Evolutionary conservation across 1,140 invertebrate genomes (phyloP).

Genomic region (Anastatus disparis): DNA sequence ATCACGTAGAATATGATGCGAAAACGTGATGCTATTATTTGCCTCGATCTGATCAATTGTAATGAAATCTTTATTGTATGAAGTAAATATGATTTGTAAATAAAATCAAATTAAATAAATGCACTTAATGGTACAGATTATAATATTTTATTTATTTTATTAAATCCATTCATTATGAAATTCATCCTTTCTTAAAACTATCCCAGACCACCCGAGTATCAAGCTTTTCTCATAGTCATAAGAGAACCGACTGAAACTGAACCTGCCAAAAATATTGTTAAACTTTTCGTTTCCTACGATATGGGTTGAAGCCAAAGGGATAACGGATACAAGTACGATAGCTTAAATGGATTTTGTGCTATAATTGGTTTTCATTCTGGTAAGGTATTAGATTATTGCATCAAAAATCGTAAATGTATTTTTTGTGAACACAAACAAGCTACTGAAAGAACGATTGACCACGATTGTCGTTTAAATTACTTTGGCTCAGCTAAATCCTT

Average conservation of each 20-base stretch:
- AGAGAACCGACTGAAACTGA: too few species aligned
- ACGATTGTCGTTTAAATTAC: neutral
- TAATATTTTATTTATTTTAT: too few species aligned
- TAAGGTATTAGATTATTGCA: neutral
- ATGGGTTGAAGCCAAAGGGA: too few species aligned
- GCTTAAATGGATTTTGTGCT: neutral
- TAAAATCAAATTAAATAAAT: too few species aligned
- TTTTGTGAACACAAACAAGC: neutral
- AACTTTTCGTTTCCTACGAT: neutral
- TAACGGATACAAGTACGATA: too few species aligned
- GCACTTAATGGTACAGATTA: too few species aligned
- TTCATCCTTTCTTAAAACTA: too few species aligned
- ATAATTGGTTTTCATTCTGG: neutral
- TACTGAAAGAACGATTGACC: neutral
- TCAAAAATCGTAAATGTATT: too few species aligned
- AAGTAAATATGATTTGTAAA: too few species aligned
- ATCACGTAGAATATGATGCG: neutral
- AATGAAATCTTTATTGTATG: neutral
- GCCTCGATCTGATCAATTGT: neutral
- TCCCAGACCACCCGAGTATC: too few species aligned
- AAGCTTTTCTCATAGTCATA: too few species aligned
- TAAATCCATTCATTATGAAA: too few species aligned
- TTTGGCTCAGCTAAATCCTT: neutral
- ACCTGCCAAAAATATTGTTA: neutral
- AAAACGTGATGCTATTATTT: neutral